Conservation (phyloP, 2,888 invertebrate species). For the Alviniconcha strummeri region DNA sequence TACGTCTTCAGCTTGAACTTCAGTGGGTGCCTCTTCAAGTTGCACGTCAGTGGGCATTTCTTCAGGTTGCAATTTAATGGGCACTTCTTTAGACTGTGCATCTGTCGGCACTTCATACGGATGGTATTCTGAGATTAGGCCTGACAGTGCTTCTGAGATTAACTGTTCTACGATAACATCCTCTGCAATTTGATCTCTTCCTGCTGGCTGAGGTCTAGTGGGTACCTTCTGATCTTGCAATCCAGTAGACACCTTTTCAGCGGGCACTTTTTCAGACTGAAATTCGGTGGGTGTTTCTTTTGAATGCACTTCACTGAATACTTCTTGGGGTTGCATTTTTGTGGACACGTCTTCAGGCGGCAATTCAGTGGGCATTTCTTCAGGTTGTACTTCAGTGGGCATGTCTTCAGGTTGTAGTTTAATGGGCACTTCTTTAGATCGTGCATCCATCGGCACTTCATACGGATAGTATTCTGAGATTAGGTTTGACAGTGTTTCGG, state of each 20-base stretch:
- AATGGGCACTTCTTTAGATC: not conserved
- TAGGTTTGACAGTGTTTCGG: not conserved
- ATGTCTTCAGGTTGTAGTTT: too few species aligned
- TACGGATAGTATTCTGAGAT: not conserved
- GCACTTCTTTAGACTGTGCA: not conserved
- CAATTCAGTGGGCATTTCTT: too few species aligned
- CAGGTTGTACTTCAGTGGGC: too few species aligned
- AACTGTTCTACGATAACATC: not conserved
- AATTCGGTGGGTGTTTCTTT: too few species aligned
- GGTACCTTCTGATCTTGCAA: not conserved
- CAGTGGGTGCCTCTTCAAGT: not conserved
- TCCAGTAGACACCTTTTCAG: not conserved
- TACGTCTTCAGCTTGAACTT: not conserved
- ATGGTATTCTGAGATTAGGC: not conserved
- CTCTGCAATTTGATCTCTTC: not conserved
- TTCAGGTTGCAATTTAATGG: too few species aligned
- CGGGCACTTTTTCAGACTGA: not conserved
- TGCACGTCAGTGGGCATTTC: not conserved
- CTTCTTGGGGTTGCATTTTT: not conserved
- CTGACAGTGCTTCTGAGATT: not conserved
- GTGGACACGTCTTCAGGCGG: too few species aligned
- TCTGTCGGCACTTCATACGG: not conserved
- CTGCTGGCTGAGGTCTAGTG: not conserved
- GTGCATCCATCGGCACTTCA: not conserved
- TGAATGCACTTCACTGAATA: not conserved